Evolutionary conservation across 1,140 invertebrate species (phyloP).

Genomic region (Heliconius hermathena): DNA sequence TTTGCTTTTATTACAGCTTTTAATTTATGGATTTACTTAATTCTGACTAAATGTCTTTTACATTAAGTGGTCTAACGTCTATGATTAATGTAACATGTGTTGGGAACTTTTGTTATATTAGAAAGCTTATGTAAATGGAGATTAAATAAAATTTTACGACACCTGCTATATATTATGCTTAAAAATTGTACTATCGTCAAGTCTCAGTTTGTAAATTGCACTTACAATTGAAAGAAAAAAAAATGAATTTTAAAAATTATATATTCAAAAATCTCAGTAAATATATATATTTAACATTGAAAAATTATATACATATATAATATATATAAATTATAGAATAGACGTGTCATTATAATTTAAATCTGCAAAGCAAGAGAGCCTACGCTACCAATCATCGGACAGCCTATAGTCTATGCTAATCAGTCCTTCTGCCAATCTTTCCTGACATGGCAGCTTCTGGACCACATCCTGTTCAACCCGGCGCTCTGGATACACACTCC

Average conservation of each 20-base stretch:
- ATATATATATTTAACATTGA: not conserved
- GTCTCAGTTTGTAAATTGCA: not conserved
- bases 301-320: not conserved
- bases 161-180: conserved; percentile 8
- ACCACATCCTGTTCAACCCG: conserved; percentile 99
- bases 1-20: conserved; percentile 4
- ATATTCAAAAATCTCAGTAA: too few relatives aligned
- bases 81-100: not conserved
- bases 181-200: not conserved
- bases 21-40: not conserved
- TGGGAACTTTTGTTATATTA: not conserved
- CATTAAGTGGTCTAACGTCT: not conserved
- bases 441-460: conserved; percentile 94
- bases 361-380: conserved; percentile 61
- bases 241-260: too few relatives aligned
- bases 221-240: too few relatives aligned
- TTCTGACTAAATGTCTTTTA: not conserved
- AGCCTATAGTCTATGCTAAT: conserved; percentile 74
- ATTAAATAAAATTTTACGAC: not conserved
- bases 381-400: conserved; percentile 73
- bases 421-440: conserved; percentile 78
- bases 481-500: conserved; percentile 99
- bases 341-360: not conserved
- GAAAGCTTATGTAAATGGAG: not conserved
- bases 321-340: too few relatives aligned